These are phyloP conservation scores for Cydia pomonella DNA, from an alignment of 1,140 invertebrate species.

Conservation along the genomic window DNA sequence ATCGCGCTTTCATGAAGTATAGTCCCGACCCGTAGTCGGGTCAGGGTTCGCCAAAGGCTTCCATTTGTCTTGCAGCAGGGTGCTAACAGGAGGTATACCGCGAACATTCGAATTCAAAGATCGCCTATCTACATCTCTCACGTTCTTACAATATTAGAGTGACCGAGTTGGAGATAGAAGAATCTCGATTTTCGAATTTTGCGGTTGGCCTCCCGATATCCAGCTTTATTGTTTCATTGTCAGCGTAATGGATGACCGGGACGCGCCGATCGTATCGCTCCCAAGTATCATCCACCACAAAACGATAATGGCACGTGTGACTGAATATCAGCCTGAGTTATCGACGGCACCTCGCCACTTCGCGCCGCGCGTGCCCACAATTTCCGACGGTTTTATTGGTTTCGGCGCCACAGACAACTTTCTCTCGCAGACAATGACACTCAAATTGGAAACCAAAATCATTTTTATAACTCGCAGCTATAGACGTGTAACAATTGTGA, in stretches of 20 bases:
- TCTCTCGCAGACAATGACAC: slow-evolving; percentile 73
- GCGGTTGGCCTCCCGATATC: slow-evolving; percentile 61
- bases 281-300: slow-evolving; percentile 53
- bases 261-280: slow-evolving; percentile 59
- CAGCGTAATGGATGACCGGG: slow-evolving; percentile 66
- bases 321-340: slow-evolving; percentile 57
- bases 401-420: slow-evolving; percentile 76
- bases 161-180: background rate
- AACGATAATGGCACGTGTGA: slow-evolving; percentile 57
- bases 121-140: background rate
- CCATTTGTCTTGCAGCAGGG: slow-evolving; percentile 57
- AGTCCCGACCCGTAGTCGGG: slow-evolving; percentile 44
- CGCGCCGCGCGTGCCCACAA: slow-evolving; percentile 55
- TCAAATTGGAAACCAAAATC: slow-evolving; percentile 75
- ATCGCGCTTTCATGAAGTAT: slow-evolving; percentile 32
- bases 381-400: slow-evolving; percentile 71
- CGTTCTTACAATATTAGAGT: background rate
- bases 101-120: background rate
- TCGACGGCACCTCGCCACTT: slow-evolving; percentile 46
- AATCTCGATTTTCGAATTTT: background rate
- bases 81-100: background rate
- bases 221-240: slow-evolving; percentile 71
- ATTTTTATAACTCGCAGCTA: slow-evolving; percentile 66
- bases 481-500: slow-evolving; percentile 53
- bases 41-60: slow-evolving; percentile 54